phyloP scores from a whole-genome alignment of 2,113 vertebrate genomes.

The Oxyura jamaicensis region DNA sequence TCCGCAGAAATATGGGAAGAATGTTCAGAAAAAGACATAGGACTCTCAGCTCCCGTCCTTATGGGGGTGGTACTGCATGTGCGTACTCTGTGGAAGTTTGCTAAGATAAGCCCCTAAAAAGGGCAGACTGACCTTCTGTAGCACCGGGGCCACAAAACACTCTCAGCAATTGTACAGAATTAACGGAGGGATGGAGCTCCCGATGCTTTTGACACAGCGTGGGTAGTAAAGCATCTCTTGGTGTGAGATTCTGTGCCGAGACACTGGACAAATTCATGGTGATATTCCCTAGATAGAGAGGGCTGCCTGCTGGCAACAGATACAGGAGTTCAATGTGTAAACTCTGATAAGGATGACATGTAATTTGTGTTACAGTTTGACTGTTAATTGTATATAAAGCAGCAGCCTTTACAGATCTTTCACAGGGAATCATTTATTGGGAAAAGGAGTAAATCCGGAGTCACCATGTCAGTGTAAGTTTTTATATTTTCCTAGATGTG shows the following conservation, averaged over 20 bases:
- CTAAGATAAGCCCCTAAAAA: not conserved
- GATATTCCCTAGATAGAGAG: constrained; percentile 70
- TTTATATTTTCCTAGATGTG: not conserved
- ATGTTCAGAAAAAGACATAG: not conserved
- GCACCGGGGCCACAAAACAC: not conserved
- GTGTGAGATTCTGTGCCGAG: constrained; percentile 60
- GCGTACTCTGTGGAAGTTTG: not conserved
- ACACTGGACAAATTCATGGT: constrained; percentile 74
- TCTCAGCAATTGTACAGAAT: not conserved
- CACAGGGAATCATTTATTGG: constrained; percentile 59
- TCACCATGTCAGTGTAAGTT: not conserved
- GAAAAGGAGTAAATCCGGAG: constrained; percentile 31
- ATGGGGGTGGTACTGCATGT: not conserved
- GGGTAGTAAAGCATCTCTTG: not conserved
- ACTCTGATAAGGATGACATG: constrained; percentile 81
- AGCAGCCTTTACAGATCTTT: constrained; percentile 68
- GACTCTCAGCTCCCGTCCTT: not conserved
- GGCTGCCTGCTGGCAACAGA: constrained; percentile 79
- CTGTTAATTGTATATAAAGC: constrained; percentile 80
- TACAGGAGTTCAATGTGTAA: constrained; percentile 83
- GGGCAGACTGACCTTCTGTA: not conserved
- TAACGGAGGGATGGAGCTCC: not conserved
- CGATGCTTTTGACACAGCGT: not conserved
- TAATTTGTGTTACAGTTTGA: constrained; percentile 81
- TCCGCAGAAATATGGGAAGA: not conserved